Evolutionary conservation across 2,113 vertebrate species (phyloP).

Genomic region (Rhinichthys klamathensis): DNA sequence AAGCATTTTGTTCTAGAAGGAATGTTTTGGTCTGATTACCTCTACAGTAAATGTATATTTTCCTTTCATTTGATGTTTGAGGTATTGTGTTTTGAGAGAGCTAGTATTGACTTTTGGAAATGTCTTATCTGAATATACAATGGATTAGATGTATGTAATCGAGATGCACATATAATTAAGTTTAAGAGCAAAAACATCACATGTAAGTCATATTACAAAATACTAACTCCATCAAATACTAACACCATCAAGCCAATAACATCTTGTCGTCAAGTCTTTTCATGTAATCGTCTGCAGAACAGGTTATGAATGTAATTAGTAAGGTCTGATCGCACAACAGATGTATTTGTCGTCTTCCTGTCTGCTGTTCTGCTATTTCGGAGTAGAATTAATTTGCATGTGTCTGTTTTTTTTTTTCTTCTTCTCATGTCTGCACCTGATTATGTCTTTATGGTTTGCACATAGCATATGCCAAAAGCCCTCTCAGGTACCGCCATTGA

Average conservation of each 20-base stretch:
- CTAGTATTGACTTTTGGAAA: conserved; percentile 9
- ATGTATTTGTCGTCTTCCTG: conserved; percentile 12
- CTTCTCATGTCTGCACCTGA: not conserved
- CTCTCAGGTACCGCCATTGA: conserved; percentile 43
- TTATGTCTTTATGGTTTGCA: not conserved
- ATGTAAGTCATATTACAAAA: not conserved
- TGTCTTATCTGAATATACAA: conserved; percentile 14
- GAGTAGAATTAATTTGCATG: conserved; percentile 18
- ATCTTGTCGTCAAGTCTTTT: conserved; percentile 18
- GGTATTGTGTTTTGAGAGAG: not conserved
- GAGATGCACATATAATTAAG: conserved; percentile 7
- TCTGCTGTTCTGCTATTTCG: not conserved
- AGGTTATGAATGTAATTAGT: conserved; percentile 16
- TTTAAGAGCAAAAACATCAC: not conserved
- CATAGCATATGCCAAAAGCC: conserved; percentile 11
- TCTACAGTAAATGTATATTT: conserved; percentile 6
- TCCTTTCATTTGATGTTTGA: conserved; percentile 23
- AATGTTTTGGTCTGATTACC: not conserved
- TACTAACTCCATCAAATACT: not conserved
- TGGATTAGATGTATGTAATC: conserved; percentile 16
- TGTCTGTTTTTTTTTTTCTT: not conserved
- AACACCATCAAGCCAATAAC: conserved; percentile 15
- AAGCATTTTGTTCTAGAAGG: not conserved
- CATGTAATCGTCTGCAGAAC: not conserved
- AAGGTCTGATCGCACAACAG: not conserved